Percentiles rank a stretch among this genome's conserved stretches.
Evolutionary conservation across 2,888 invertebrate genomes (phyloP).

Genomic region (Scaptomyza reducta): DNA sequence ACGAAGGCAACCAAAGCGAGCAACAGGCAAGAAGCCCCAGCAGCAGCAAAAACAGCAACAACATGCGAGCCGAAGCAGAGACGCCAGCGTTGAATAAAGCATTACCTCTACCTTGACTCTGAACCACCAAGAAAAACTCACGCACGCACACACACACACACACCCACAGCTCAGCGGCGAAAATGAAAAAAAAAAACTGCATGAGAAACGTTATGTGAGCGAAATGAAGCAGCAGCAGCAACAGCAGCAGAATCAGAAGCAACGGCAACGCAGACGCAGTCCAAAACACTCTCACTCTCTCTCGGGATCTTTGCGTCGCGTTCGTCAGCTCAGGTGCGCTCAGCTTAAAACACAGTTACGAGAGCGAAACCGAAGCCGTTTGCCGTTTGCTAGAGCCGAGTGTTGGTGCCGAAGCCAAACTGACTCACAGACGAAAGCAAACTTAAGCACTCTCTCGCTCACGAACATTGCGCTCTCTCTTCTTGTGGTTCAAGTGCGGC

Average conservation of each 20-base stretch:
- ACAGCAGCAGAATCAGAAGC: conserved; percentile 16
- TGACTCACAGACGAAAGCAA: conserved; percentile 64
- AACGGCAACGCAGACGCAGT: conserved; percentile 43
- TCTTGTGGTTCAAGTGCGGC: conserved; percentile 52
- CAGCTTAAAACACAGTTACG: conserved; percentile 57
- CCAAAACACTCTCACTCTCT: conserved; percentile 78
- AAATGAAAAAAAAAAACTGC: conserved; percentile 64
- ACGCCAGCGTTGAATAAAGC: conserved; percentile 54
- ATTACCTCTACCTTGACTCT: conserved; percentile 85
- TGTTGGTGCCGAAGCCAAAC: conserved; percentile 15
- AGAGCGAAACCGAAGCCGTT: conserved; percentile 30
- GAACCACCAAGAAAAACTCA: conserved; percentile 69
- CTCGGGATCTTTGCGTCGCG: conserved; percentile 31
- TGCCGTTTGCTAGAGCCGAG: conserved; percentile 14
- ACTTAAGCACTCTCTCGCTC: conserved; percentile 34
- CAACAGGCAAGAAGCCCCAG: conserved; percentile 50
- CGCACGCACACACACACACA: conserved; percentile 7
- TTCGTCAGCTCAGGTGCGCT: conserved; percentile 39
- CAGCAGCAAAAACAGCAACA: conserved; percentile 36
- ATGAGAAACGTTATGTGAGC: conserved; percentile 82
- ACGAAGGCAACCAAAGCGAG: conserved; percentile 31
- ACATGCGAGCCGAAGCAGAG: conserved; percentile 24
- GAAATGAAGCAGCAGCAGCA: conserved; percentile 58
- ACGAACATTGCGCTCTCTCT: conserved; percentile 14
- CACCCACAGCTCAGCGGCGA: conserved; percentile 12